These are phyloP conservation scores for Antheraea mylitta DNA, from an alignment of 1,140 invertebrate genomes.

Conservation along the genomic window DNA sequence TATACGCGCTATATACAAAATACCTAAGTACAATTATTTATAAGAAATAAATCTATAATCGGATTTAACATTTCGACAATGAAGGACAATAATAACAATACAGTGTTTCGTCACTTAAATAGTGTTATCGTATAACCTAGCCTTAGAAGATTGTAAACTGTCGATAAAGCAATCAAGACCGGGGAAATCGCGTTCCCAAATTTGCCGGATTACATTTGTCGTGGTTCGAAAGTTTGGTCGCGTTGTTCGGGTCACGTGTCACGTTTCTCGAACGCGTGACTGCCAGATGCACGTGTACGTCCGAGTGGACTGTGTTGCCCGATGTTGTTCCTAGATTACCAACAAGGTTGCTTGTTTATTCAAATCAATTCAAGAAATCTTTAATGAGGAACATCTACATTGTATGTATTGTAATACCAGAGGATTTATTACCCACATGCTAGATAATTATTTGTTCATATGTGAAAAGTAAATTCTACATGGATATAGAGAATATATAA, in stretches of 20 bases:
- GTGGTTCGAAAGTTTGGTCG: slow-evolving; percentile 22
- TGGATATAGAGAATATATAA: no score
- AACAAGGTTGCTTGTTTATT: not conserved
- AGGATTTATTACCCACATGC: no score
- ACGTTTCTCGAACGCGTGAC: slow-evolving; percentile 41
- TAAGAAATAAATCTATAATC: no score
- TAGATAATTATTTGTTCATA: no score
- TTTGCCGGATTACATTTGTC: slow-evolving; percentile 21
- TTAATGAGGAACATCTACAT: not conserved
- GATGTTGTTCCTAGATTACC: slow-evolving; percentile 3
- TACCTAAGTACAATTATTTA: no score
- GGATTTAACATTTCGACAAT: no score
- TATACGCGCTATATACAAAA: no score
- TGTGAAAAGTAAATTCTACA: no score
- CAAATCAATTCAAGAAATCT: not conserved
- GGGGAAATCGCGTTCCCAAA: slow-evolving; percentile 13
- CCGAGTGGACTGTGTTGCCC: slow-evolving; percentile 14
- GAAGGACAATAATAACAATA: no score
- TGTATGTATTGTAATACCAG: not conserved
- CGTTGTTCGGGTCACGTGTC: slow-evolving; percentile 27
- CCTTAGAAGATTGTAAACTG: not conserved
- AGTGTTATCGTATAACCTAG: no score
- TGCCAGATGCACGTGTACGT: slow-evolving; percentile 29
- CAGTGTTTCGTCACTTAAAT: no score
- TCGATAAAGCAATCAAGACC: not conserved